Conservation (phyloP, 2,888 invertebrate species). For the Toxonevra muliebris region DNA sequence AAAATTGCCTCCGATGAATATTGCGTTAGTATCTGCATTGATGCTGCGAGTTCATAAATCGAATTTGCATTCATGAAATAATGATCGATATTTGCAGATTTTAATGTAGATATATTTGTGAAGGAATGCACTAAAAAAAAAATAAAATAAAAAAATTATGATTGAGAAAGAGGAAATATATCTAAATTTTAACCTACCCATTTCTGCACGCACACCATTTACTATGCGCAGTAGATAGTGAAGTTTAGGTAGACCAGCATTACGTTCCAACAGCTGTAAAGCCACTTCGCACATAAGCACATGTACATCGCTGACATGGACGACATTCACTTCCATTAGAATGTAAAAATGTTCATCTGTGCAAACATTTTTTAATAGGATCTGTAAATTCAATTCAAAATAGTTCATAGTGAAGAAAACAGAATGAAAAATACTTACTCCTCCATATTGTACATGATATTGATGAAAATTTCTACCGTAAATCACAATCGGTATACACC, state of each 20-base stretch:
- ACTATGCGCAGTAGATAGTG: conserved; percentile 31
- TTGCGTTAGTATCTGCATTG: conserved; percentile 34
- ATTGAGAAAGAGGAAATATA: not conserved
- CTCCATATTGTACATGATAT: conserved; percentile 44
- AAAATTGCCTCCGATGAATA: conserved; percentile 37
- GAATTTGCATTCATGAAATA: not conserved
- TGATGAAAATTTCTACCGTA: conserved; percentile 43
- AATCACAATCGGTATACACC: conserved; percentile 47
- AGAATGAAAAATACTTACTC: conserved; percentile 38
- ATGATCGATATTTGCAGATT: not conserved
- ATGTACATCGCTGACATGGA: conserved; percentile 43
- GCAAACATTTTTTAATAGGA: conserved; percentile 37
- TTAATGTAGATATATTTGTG: not conserved
- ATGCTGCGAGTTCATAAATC: conserved; percentile 30
- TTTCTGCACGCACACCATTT: conserved; percentile 34
- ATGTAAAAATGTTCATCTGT: conserved; percentile 32
- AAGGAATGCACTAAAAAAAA: conserved; percentile 7
- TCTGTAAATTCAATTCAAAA: conserved; percentile 29
- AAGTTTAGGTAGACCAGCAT: conserved; percentile 34
- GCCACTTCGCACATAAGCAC: conserved; percentile 44
- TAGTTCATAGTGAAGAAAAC: not conserved
- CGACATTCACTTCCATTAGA: conserved; percentile 40
- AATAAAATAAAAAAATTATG: not conserved
- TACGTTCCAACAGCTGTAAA: conserved; percentile 38
- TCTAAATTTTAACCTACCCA: conserved; percentile 33